Evolutionary conservation across 2,888 invertebrate genomes (phyloP), one percentile per base, ranked within the genome.

Genomic region (Trachelus tabidus): DNA sequence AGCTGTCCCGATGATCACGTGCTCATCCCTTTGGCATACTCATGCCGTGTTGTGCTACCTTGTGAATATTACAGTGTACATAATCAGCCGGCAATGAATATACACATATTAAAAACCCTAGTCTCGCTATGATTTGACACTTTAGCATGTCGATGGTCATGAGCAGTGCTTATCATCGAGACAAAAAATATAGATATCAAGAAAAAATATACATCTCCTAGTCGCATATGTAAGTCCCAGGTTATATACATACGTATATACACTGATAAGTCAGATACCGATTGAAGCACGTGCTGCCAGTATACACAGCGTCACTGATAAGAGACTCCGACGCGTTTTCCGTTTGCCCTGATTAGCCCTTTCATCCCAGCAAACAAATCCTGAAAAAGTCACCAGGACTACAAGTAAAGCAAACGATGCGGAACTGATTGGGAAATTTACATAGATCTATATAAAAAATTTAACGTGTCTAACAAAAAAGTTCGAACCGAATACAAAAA

Each of bases 351-450:
- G 87, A 87, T 87, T 86, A 87, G 86, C 56, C 85, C 83, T 81
- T 82, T 85, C 83, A 82, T 85, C 85, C 84, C 77, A 80, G 81
- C 86, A 87, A 86, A 87, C 87, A 87, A 87, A 87, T 87, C 85
- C 85, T 23, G 78, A 80, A 78, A 81, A 74, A 77, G 81, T 68
- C 56, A 33, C 23, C 78, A 79, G 80, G 79, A 81, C 80, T 76
- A 77, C 83, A 82, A 85, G 71, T 31, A 12, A 71, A 31, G 15
- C 71, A 31, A 34, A 71, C 71, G 1, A 1, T 2, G 56, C 23
- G 23, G 15, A 15, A 15, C 15, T 15, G 15, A 15, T 56, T 9
- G 23, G 23, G 23, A 2, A 56, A 56, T 23, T 56, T 56, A 56
- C 56, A 56, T 56, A 23, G 23, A 56, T 56, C 23, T 0, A 2